Conservation (phyloP, 2,113 vertebrate genomes). For the Ctenomys sociabilis region DNA sequence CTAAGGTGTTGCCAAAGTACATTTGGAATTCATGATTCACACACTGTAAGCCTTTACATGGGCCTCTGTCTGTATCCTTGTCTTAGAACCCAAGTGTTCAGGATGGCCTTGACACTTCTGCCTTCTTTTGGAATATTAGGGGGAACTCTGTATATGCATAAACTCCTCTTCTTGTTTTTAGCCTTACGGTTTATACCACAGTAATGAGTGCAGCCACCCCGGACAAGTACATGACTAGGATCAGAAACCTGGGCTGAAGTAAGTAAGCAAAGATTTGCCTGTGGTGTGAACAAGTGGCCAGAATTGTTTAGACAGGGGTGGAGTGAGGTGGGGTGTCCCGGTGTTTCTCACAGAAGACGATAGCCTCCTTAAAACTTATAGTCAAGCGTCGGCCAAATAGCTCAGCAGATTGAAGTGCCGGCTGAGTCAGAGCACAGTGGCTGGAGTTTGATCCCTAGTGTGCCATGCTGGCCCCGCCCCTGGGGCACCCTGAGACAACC, state of each 20-base stretch:
- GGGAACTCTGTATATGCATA: not conserved
- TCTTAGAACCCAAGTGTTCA: not conserved
- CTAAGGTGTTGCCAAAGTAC: not conserved
- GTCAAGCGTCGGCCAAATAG: too few species aligned
- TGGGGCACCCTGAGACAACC: too few species aligned
- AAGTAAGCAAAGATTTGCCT: constrained; percentile 9
- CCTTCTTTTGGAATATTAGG: not conserved
- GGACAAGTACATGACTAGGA: constrained; percentile 81
- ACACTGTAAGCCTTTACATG: not conserved
- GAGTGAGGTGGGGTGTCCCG: not conserved
- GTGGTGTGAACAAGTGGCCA: not conserved
- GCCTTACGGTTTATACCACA: constrained; percentile 87
- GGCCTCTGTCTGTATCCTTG: not conserved
- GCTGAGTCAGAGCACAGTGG: too few species aligned
- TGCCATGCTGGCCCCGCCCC: too few species aligned
- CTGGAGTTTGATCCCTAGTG: too few species aligned
- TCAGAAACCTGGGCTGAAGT: constrained; percentile 75
- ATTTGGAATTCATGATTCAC: not conserved
- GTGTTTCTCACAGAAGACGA: not conserved
- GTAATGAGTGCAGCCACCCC: constrained; percentile 87
- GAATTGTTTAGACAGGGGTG: not conserved
- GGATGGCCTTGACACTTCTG: not conserved
- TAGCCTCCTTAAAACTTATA: not conserved
- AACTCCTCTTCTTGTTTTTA: constrained; percentile 64
- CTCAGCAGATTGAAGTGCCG: too few species aligned